These are phyloP conservation scores for Cyprinodon variegatus DNA, from an alignment of 2,113 vertebrate genomes.

Conservation along the genomic window DNA sequence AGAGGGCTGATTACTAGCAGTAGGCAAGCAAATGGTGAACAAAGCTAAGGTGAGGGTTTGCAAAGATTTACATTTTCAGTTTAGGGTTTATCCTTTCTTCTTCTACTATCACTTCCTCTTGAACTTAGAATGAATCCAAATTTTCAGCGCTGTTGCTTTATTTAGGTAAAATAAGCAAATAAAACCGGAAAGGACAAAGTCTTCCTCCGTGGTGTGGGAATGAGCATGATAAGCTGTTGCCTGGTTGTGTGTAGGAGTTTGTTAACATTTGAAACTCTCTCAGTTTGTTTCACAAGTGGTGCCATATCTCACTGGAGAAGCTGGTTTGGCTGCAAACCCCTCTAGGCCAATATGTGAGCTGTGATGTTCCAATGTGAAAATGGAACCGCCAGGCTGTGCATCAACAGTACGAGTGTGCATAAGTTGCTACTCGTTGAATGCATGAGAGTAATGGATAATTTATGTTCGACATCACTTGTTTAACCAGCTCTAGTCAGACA, in stretches of 20 bases:
- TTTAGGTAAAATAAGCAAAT: conserved; percentile 27
- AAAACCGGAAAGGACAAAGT: conserved; percentile 30
- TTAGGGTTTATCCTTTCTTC: conserved; percentile 19
- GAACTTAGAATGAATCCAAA: conserved; percentile 22
- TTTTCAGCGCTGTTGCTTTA: conserved; percentile 18
- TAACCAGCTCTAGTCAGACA: conserved; percentile 33
- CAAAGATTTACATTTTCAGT: conserved; percentile 15
- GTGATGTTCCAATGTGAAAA: conserved; percentile 47
- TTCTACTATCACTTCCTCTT: conserved; percentile 31
- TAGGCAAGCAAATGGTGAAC: conserved; percentile 54
- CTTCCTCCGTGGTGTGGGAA: conserved; percentile 19
- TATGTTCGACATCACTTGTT: conserved; percentile 45
- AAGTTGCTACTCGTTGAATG: conserved; percentile 20
- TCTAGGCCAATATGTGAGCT: conserved; percentile 50
- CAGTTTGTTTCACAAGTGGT: conserved; percentile 70
- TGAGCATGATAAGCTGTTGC: conserved; percentile 40
- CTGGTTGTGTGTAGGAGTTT: conserved; percentile 70
- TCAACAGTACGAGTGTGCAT: conserved; percentile 24
- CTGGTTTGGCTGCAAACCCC: conserved; percentile 44
- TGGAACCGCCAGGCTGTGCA: conserved; percentile 28
- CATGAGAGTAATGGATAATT: conserved; percentile 35
- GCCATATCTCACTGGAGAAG: conserved; percentile 51
- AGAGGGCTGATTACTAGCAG: conserved; percentile 63
- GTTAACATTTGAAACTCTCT: conserved; percentile 63
- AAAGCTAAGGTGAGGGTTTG: conserved; percentile 43